phyloP scores from a whole-genome alignment of 1,140 invertebrate species.

The Sycophaga agraensis region DNA sequence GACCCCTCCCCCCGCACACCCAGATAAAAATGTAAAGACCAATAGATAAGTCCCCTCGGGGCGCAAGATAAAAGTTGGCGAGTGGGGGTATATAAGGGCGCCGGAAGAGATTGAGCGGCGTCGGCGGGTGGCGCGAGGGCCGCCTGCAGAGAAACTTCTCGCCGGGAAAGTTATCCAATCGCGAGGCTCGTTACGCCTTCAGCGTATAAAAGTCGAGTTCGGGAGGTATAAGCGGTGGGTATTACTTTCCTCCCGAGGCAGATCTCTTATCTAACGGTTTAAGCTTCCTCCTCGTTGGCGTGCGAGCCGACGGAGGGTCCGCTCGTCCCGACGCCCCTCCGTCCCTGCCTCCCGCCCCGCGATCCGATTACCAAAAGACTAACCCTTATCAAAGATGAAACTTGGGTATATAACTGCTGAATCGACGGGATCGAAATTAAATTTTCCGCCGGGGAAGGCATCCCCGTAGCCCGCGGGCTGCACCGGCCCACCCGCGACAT shows the following conservation, averaged over 20 bases:
- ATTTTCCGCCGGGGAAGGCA: constrained; percentile 54
- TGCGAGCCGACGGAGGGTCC: neutral
- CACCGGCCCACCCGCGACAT: neutral
- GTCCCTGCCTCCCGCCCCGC: constrained; percentile 2
- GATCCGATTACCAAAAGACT: constrained; percentile 61
- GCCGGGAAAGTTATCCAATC: constrained; percentile 58
- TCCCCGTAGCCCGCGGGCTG: constrained; percentile 33
- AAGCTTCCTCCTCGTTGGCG: constrained; percentile 47
- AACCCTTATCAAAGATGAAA: constrained; percentile 65
- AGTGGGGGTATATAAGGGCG: neutral
- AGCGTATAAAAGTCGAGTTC: constrained; percentile 52
- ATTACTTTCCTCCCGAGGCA: constrained; percentile 55
- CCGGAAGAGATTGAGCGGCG: neutral
- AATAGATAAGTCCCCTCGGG: constrained; percentile 10
- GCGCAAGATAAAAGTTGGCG: constrained; percentile 27
- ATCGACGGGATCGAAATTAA: constrained; percentile 65
- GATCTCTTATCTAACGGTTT: constrained; percentile 60
- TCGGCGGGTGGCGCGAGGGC: neutral
- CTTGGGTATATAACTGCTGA: constrained; percentile 62
- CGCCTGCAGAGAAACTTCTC: constrained; percentile 37
- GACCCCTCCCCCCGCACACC: too few species aligned
- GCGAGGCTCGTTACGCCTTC: constrained; percentile 53
- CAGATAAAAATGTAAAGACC: constrained; percentile 7
- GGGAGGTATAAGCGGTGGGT: constrained; percentile 52
- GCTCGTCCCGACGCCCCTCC: neutral